Base-by-base conservation (phyloP, 2,888 invertebrate genomes). In the Bruchidius siliquastri region DNA sequence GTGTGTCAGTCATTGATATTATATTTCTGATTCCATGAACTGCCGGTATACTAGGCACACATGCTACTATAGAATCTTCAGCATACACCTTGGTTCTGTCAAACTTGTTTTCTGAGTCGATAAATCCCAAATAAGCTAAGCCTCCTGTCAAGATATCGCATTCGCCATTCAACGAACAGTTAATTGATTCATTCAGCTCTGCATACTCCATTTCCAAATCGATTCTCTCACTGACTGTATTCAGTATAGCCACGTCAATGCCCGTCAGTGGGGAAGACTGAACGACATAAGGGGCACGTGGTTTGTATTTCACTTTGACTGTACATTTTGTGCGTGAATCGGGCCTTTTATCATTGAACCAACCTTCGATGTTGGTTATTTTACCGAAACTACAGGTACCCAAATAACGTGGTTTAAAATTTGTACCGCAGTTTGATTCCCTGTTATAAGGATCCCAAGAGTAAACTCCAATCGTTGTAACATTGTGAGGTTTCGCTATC, bases 401-500 rank as follows among this genome's bases (percentile, higher is more conserved):
- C 22, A 70, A 26, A 22, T 1, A 4, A 22, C 6, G 20, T 18
- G 22, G 20, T 26, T 22, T 22, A 20, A 70, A 26, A 8, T 70
- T 10, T 26, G 3, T 26, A 26, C 70, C 70, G 21, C 70, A 70
- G 8, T 70, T 70, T 20, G 22, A 26, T 10, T 49, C 13, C 13
- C n/a, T 26, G 22, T 18, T 22, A n/a, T 70, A 70, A 26, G 70
- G 70, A 26, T 70, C 6, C 70, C 70, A 70, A 26, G 70, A 8
- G 20, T 26, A 26, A 18, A 70, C n/a, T 3, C 20, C 2, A 18
- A 70, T 6, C 13, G 20, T 22, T 26, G 22, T 4, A 2, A 8
- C 2, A 22, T 22, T 20, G 22, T 70, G 1, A 20, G 10, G 20
- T 0, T 22, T 26, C 20, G 70, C 22, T 26, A 70, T 70, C n/a